Base-by-base conservation (phyloP, 2,113 vertebrate genomes). In the Zingel zingel region DNA sequence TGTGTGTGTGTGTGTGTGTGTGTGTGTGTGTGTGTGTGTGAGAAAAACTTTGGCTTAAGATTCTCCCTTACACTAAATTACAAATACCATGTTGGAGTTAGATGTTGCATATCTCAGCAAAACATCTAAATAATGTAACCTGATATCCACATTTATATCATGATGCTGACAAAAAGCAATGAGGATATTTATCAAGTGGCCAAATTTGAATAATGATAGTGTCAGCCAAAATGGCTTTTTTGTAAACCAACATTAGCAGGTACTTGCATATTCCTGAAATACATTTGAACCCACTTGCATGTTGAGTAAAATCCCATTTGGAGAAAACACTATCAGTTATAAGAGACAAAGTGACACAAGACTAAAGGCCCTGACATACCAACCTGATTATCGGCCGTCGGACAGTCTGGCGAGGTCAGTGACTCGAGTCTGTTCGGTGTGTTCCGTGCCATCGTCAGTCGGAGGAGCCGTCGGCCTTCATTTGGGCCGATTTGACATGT, bases 81-180 rank as follows among this genome's bases (percentile, higher is more conserved):
- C 9, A 77, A 51, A 72, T 27, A 72, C n/a, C 9, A 25, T 36
- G 30, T 53, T 25, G 47, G 19, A 59, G 57, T 74, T 69, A 25
- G 61, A 61, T 67, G 72, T 58, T 82, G 70, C 39, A 58, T 66
- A 63, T 79, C 39, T 88, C 76, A 64, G 76, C 71, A 83, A 61
- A 78, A 73, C 39, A 48, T 53, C 56, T 6, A 56, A 71, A 67
- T 63, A 76, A 73, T 76, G 54, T 61, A 62, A 50, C 14, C 65
- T 61, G 16, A 36, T 50, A 56, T 62, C 54, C 67, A 85, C 67
- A 48, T 4, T 56, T 19, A 77, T 54, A 72, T 76, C n/a, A 78
- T 78, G 39, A 4, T 64, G 69, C 21, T 63, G 56, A 63, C 48
- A 58, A 64, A 73, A 67, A 39, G 21, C 48, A 77, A 57, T 39